These are phyloP conservation scores for Drosophila ercepeae DNA, from an alignment of 1,140 invertebrate genomes.

Conservation along the genomic window DNA sequence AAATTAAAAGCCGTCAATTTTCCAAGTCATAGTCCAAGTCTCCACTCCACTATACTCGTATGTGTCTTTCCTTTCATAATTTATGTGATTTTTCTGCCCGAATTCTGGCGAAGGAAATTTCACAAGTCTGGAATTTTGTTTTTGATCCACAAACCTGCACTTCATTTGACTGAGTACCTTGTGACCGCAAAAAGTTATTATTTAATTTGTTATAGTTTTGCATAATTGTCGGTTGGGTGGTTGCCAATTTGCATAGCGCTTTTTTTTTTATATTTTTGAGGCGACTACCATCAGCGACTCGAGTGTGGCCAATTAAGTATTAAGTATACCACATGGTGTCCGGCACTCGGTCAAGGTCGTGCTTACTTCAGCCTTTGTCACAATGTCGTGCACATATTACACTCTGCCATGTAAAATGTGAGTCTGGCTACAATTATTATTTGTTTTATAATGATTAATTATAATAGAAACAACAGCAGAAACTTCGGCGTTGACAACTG, in stretches of 20 bases:
- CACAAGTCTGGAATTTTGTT: conserved; percentile 27
- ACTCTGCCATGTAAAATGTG: conserved; percentile 15
- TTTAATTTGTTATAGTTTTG: conserved; percentile 60
- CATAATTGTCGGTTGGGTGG: conserved; percentile 61
- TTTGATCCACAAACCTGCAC: too few relatives aligned
- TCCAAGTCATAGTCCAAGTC: not conserved
- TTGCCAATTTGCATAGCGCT: conserved; percentile 39
- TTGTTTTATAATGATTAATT: conserved; percentile 35
- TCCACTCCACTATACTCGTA: conserved; percentile 17
- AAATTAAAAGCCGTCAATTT: conserved; percentile 63
- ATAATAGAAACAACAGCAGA: conserved; percentile 13
- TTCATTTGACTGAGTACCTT: not conserved
- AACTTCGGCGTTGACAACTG: conserved; percentile 14
- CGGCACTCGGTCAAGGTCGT: conserved; percentile 69
- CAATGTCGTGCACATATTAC: conserved; percentile 69
- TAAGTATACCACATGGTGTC: conserved; percentile 76
- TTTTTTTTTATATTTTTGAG: conserved; percentile 40
- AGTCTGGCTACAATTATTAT: conserved; percentile 20
- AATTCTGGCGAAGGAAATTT: conserved; percentile 10
- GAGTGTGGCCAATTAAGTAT: conserved; percentile 55
- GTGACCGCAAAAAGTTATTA: conserved; percentile 45
- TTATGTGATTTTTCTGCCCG: conserved; percentile 46
- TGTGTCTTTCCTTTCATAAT: conserved; percentile 34
- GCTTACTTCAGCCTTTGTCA: conserved; percentile 42
- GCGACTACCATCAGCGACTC: conserved; percentile 21